Evolutionary conservation across 37 sponge, comb jelly and placozoan species (phyloP).

Genomic region (Oopsacas minuta): DNA sequence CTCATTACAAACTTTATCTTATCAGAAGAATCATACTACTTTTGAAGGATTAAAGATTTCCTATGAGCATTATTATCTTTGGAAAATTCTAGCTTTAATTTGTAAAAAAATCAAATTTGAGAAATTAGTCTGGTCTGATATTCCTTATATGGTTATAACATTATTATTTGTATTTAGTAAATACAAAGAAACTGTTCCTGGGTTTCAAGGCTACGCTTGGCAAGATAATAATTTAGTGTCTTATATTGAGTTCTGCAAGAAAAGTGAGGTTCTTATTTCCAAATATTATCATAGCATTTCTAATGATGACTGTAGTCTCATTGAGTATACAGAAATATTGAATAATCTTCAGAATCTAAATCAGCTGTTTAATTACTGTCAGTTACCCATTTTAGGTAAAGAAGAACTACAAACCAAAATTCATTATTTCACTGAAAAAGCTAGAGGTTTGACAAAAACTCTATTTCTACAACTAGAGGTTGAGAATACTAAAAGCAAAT

Average conservation of each 20-base stretch:
- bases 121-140: background rate
- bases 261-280: background rate
- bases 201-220: slow-evolving; percentile 2
- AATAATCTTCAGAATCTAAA: background rate
- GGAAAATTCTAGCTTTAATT: background rate
- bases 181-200: background rate
- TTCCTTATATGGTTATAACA: background rate
- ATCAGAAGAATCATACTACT: background rate
- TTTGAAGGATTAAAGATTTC: background rate
- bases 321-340: background rate
- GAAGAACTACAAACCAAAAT: background rate
- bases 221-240: background rate
- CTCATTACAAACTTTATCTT: background rate
- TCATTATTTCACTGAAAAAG: background rate
- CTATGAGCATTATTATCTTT: background rate
- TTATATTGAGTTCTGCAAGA: background rate
- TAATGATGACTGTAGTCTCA: background rate
- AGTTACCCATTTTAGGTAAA: background rate
- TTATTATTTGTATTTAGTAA: background rate
- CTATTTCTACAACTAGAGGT: background rate
- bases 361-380: background rate
- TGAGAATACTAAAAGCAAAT: background rate
- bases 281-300: background rate
- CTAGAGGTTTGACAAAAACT: background rate
- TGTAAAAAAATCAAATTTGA: background rate